Evolutionary conservation across 2,797 vertebrate genomes (phyloP).

Genomic region (Otus scops): DNA sequence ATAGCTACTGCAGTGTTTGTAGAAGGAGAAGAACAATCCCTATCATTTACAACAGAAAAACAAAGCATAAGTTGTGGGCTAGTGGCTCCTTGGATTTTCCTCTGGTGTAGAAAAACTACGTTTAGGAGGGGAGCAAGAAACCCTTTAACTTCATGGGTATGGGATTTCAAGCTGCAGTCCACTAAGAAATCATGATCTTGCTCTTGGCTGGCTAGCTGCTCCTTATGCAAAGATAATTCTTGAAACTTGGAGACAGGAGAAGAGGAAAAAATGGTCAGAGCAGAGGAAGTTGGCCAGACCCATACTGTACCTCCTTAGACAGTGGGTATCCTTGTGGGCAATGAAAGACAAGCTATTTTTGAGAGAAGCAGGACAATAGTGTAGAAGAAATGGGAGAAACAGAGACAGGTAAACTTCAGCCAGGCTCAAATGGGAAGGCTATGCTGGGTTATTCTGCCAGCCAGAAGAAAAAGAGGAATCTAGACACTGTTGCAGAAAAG

Average conservation of each 20-base stretch:
- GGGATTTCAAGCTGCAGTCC: not conserved
- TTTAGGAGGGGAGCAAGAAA: not conserved
- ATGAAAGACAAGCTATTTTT: not conserved
- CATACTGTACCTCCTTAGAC: not conserved
- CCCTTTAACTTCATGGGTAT: not conserved
- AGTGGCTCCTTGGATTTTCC: not conserved
- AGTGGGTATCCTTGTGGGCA: not conserved
- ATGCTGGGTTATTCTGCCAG: not conserved
- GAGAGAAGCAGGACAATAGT: not conserved
- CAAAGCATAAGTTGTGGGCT: not conserved
- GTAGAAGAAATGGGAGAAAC: not conserved
- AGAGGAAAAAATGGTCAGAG: not conserved
- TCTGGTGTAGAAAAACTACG: not conserved
- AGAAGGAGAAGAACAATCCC: not conserved
- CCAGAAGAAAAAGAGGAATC: not conserved
- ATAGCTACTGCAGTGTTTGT: not conserved
- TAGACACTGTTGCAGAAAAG: not conserved
- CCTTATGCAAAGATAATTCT: not conserved
- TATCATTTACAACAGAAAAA: not conserved
- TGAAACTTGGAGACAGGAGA: not conserved
- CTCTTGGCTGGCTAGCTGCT: not conserved
- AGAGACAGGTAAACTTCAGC: not conserved
- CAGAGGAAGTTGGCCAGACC: not conserved
- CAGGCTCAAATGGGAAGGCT: not conserved
- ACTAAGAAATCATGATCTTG: not conserved